Conservation (phyloP, 2,113 vertebrate species). For the Dromas ardeola region DNA sequence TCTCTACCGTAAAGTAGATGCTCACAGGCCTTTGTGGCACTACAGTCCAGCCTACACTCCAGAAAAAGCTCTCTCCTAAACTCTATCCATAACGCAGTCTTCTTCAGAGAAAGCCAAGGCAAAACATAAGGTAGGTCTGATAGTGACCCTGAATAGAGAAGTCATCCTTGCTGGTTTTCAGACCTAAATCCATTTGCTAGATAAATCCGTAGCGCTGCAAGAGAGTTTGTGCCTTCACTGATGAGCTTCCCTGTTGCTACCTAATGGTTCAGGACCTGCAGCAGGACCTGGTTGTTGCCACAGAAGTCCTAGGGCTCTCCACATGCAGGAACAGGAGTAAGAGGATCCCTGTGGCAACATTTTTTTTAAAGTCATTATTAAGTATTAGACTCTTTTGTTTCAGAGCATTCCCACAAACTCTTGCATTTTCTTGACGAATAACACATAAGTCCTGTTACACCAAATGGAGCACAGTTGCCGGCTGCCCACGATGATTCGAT, state of each 20-base stretch:
- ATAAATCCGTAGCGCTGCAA: fast-evolving
- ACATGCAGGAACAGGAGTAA: neutral
- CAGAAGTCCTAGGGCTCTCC: neutral
- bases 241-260: neutral
- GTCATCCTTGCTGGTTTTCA: neutral
- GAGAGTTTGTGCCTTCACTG: neutral
- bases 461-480: neutral
- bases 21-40: neutral
- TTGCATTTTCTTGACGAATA: neutral
- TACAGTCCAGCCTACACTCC: neutral
- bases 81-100: neutral
- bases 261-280: neutral
- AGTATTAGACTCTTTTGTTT: neutral
- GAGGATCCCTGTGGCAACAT: neutral
- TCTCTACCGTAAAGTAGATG: neutral
- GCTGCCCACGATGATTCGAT: neutral
- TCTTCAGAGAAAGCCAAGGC: neutral
- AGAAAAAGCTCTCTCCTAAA: neutral
- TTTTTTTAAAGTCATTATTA: neutral
- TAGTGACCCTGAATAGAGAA: neutral
- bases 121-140: neutral
- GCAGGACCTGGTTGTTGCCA: neutral
- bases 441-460: fast-evolving
- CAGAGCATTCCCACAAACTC: neutral
- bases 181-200: neutral